Base-by-base conservation (phyloP, 2,888 invertebrate genomes). In the Chrysolina americana region DNA sequence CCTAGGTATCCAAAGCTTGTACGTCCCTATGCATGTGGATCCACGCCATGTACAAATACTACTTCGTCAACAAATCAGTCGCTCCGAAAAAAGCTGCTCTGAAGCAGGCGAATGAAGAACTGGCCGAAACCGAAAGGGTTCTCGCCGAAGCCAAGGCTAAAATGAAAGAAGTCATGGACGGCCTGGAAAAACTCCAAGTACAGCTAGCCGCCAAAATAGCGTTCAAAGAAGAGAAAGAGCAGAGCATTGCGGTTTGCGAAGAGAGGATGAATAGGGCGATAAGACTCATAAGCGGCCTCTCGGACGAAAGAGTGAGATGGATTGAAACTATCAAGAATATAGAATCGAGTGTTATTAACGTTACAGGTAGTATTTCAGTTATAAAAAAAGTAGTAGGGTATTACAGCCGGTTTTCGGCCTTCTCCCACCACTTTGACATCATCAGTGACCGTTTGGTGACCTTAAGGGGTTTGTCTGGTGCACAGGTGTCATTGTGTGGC, bases 31-130 rank as follows among this genome's bases (percentile, higher is more conserved):
- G 96, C 83, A 93, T 95, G 90, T 96, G 96, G 96, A 93, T 97
- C 41, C 94, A 95, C 81, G 98, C 98, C 0, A 96, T 98, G 93
- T 98, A 94, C 88, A 93, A 96, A 85, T 98, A 95, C 87, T 97
- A 97, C 86, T 94, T 94, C 85, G 96, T 97, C 0, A 96, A 96
- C 83, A 90, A 92, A 80, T 90, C 90, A 8, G 96, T 96, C 0
- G 95, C 94, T 0, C 98, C 98, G 0, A 98, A 98, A 88, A 96
- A 96, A 88, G 93, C 92, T 2, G 95, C 96, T 4, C 89, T 98
- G 36, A 91, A 91, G 0, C 90, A 90, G 41, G 97, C 98, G 0
- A 92, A 92, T 64, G 89, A 89, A 13, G 92, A 93, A n/a, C 88
- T 96, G 0, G 89, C 88, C 0, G 88, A 89, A 66, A 93, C 95